Base-by-base conservation (phyloP, 2,888 invertebrate genomes). In the Parasteatoda lunata region DNA sequence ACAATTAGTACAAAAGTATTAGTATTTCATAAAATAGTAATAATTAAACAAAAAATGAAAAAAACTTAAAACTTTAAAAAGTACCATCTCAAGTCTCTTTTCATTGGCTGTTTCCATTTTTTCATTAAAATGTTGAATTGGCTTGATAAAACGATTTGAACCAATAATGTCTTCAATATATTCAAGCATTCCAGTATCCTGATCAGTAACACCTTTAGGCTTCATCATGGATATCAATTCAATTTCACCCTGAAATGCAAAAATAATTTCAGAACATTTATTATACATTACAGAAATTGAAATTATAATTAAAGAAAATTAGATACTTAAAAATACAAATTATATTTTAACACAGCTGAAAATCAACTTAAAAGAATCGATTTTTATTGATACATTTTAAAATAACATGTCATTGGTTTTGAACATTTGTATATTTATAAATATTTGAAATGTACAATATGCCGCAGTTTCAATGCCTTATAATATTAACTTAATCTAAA, bases 171-270 rank as follows among this genome's bases (percentile, higher is more conserved):
- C 99, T 92, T 99, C 99, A 73, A 99, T 93, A 92, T 98, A 99
- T 92, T 99, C 99, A 79, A 99, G 93, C 97, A 99, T 97, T 0
- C 99, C 99, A 11, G 96, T 95, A 90, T 99, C 99, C 90, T 96
- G 95, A 90, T 97, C 97, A 89, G 93, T 94, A 0, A 47, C 30
- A 0, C 94, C 97, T 93, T 98, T 99, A 0, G 98, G 96, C 92
- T 98, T 99, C 99, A 99, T 99, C 96, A 99, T 95, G 0, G 99
- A 95, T 90, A 99, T 99, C 92, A 98, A 98, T 93, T 99, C 99
- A 0, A 99, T 99, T 94, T 99, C 99, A 70, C 99, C 99, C 96
- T 89, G 49, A 64, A 76, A 70, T 30, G n/a, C n/a, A 9, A 59
- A 59, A 7, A 59, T 59, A 13, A n/a, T n/a, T n/a, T n/a, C n/a